Evolutionary conservation across 2,888 invertebrate genomes (phyloP), one percentile per base, ranked within the genome.

Genomic region (Cheilosia urbana): DNA sequence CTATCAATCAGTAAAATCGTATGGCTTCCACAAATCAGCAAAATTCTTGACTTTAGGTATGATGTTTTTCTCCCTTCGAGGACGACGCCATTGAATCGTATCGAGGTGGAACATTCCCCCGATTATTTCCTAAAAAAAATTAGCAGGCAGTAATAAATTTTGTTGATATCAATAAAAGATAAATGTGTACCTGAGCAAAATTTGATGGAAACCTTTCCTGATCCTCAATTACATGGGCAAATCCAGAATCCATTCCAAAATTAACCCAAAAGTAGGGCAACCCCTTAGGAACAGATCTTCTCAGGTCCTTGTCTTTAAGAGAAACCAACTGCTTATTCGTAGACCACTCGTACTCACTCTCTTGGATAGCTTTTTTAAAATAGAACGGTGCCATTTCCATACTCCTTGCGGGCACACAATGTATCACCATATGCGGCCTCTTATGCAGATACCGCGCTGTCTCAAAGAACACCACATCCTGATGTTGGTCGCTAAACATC

Each of bases 181-280:
- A 27, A 27, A 21, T 1, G 89, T 89, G 91, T 92, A 96, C 97
- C 93, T 97, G 96, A 5, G 97, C 99, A 94, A 99, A 99, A 92
- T 96, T 96, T 66, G 91, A 93, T 0, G 98, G 97, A 92, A 99
- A 99, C 47, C 94, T 91, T 73, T 95, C 94, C 90, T 97, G 97
- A 92, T 99, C 97, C 93, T 99, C 99, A 89, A 99, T 98, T 0
- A 99, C 97, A 93, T 99, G 99, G 58, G 98, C 99, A 93, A 96
- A 99, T 1, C 99, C 99, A 66, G 96, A 95, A 53, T 96, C 95
- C 93, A 96, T 95, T 19, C 97, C 98, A 93, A 99, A 99, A 92
- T 97, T 96, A 0, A 99, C 96, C 93, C 96, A 95, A 92, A 99
- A 98, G 91, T 99, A 99, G 0, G 99, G 97, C 87, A 99, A 94